phyloP scores from a whole-genome alignment of 1,140 invertebrate species.

The Lordiphosa stackelbergi region DNA sequence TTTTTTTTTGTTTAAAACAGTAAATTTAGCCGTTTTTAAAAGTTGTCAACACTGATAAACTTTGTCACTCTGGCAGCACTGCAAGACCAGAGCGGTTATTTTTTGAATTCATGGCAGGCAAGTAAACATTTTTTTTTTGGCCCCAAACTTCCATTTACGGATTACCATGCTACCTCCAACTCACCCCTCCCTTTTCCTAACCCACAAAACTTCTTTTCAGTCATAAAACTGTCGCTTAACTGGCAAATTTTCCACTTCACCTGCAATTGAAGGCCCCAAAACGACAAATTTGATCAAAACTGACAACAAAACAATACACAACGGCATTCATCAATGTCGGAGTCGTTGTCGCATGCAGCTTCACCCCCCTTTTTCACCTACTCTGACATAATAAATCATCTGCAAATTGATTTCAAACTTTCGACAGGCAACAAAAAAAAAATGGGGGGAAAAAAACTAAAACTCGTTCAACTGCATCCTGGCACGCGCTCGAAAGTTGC shows the following conservation, averaged over 20 bases:
- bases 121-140: not conserved
- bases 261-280: conserved; percentile 49
- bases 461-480: conserved; percentile 24
- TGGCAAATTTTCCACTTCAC: conserved; percentile 72
- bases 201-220: conserved; percentile 1
- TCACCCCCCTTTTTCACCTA: conserved; percentile 6
- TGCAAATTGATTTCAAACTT: conserved; percentile 75
- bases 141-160: conserved; percentile 33
- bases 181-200: not conserved
- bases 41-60: too few relatives aligned
- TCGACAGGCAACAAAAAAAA: conserved; percentile 45
- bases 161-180: conserved; percentile 8
- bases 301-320: conserved; percentile 72
- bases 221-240: conserved; percentile 62
- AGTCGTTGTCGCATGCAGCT: conserved; percentile 60
- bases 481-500: conserved; percentile 45
- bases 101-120: conserved; percentile 4
- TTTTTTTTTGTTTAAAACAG: too few relatives aligned
- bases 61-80: too few relatives aligned
- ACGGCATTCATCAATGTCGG: conserved; percentile 68
- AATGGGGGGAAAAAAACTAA: too few relatives aligned
- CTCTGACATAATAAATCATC: conserved; percentile 69
- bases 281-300: conserved; percentile 56
- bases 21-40: too few relatives aligned
- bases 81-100: not conserved